phyloP scores from a whole-genome alignment of 2,888 invertebrate species.

The Drosophila leonis region DNA sequence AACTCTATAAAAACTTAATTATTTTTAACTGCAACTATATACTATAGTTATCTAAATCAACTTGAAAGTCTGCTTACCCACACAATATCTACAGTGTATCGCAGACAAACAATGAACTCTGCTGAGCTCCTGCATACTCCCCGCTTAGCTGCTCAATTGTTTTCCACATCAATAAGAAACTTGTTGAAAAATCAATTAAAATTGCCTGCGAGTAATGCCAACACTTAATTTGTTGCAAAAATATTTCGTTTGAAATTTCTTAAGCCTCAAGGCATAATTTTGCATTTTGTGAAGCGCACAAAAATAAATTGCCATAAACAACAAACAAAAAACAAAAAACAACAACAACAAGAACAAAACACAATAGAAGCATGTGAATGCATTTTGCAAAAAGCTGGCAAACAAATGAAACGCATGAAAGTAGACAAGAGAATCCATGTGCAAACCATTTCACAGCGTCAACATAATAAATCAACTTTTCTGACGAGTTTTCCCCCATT shows the following conservation, averaged over 20 bases:
- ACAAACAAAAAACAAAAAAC: conserved; percentile 5
- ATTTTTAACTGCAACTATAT: no score
- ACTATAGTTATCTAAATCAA: no score
- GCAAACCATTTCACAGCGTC: conserved; percentile 67
- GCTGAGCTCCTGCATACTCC: not conserved
- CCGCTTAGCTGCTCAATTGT: conserved; percentile 6
- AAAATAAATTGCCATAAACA: conserved; percentile 56
- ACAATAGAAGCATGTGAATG: conserved; percentile 6
- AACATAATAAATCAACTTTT: conserved; percentile 72
- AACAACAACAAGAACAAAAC: conserved; percentile 2
- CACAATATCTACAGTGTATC: not conserved
- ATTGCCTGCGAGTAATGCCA: conserved; percentile 41
- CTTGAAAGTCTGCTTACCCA: no score
- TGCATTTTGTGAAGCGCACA: conserved; percentile 44
- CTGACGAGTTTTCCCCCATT: conserved; percentile 15
- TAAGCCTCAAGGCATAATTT: conserved; percentile 30
- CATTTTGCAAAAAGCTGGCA: conserved; percentile 40
- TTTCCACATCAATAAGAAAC: conserved; percentile 2
- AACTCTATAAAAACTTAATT: no score
- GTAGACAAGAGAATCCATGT: conserved; percentile 59
- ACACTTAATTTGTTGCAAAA: conserved; percentile 45
- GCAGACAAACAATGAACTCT: not conserved
- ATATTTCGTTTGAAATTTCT: conserved; percentile 30
- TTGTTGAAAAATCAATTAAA: conserved; percentile 52
- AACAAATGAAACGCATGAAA: conserved; percentile 55